Conservation (phyloP, 1,140 invertebrate species). For the Tetramorium parvispinum region DNA sequence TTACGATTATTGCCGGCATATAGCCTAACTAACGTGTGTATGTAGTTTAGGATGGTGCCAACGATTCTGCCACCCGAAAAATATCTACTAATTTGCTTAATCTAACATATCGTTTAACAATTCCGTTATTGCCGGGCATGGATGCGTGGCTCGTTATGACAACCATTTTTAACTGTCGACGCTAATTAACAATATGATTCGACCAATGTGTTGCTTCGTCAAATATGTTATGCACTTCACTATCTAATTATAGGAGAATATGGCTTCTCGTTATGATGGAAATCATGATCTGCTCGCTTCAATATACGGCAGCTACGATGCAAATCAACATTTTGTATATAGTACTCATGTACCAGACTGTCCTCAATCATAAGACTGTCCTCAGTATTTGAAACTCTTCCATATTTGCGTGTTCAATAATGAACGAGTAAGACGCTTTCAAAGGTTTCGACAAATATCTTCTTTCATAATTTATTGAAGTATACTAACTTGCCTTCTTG, state of each 20-base stretch:
- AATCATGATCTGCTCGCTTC: not conserved
- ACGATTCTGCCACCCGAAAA: conserved; percentile 26
- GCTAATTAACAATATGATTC: conserved; percentile 62
- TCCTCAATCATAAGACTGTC: not conserved
- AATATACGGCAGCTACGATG: not conserved
- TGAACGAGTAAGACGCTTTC: not conserved
- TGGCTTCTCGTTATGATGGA: conserved; percentile 8
- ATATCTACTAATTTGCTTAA: conserved; percentile 63
- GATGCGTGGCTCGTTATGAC: conserved; percentile 7
- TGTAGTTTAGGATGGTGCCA: conserved; percentile 65
- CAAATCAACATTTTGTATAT: not conserved
- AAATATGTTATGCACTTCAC: conserved; percentile 30
- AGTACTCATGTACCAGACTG: not conserved
- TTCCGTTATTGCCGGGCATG: conserved; percentile 44
- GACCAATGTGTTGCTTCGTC: conserved; percentile 82
- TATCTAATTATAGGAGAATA: conserved; percentile 8
- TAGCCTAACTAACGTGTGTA: conserved; percentile 52
- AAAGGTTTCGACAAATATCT: not conserved
- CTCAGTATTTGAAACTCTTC: not conserved
- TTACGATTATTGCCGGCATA: conserved; percentile 50
- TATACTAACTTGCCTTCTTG: not conserved
- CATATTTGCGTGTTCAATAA: not conserved
- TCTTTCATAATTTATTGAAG: not conserved
- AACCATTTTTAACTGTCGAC: conserved; percentile 44
- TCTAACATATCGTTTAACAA: conserved; percentile 44